Conservation (phyloP, 2,888 invertebrate genomes). For the Creontiades dilutus region DNA sequence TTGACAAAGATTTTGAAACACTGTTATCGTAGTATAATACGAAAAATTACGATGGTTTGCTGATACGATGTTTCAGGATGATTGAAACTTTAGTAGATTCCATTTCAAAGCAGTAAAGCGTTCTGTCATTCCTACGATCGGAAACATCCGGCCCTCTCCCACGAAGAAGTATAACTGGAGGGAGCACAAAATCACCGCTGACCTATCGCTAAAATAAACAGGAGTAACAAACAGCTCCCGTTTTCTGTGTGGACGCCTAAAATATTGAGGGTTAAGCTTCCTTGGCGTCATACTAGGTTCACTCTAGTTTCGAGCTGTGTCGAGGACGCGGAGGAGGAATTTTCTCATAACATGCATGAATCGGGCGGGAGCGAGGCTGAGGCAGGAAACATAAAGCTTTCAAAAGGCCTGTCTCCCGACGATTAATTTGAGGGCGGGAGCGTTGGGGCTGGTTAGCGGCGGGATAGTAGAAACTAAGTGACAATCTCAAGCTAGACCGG, state of each 20-base stretch:
- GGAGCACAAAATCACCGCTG: not conserved
- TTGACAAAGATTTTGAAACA: no score
- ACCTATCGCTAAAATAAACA: not conserved
- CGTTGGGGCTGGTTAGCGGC: not conserved
- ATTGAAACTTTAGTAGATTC: no score
- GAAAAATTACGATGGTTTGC: no score
- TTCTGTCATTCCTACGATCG: no score
- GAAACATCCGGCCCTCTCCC: not conserved
- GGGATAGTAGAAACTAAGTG: slow-evolving; percentile 1
- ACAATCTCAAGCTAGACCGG: not conserved
- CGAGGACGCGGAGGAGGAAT: not conserved
- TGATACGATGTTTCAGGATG: no score
- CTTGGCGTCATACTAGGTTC: not conserved
- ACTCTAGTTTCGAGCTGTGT: not conserved
- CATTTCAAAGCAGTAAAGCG: no score
- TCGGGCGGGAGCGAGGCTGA: not conserved
- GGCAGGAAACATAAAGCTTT: slow-evolving; percentile 51
- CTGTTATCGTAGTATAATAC: no score
- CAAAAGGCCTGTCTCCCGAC: slow-evolving; percentile 5
- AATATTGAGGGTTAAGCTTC: not conserved
- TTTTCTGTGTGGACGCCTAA: not conserved
- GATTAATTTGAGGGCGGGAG: slow-evolving; percentile 27
- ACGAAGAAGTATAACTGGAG: not conserved
- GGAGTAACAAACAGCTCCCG: not conserved
- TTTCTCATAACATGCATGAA: slow-evolving; percentile 27